Evolutionary conservation across 1,140 invertebrate genomes (phyloP), one percentile per base, ranked within the genome.

Genomic region (Hydropsyche tenuis): DNA sequence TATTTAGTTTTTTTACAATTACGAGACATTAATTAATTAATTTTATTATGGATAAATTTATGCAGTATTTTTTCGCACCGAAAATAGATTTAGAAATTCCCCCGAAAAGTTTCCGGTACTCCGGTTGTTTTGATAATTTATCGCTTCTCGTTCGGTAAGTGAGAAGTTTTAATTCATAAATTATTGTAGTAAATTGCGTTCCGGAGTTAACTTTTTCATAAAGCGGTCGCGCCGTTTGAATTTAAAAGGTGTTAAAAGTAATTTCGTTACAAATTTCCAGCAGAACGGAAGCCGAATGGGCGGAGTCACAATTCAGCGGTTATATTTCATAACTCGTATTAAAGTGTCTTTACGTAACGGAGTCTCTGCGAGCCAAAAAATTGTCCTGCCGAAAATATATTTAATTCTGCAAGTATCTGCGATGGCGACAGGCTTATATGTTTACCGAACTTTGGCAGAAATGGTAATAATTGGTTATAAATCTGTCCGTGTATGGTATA

Each of bases 281-380:
- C 56, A 60, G 22, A 56, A 23, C 18, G 56, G 56, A 14, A 25
- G 23, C 30, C 7, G n/a, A 1, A 20, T 18, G 43, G 23, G 12
- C 11, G 22, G 7, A 5, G 42, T 68, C 42, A 22, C 63, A 12
- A 18, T 68, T 9, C 23, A 14, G 16, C 43, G 4, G 43, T 68
- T 68, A 68, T 68, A 48, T 68, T 68, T 68, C 45, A 68, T 48
- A 68, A 43, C 20, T 48, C 42, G 45, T 68, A 68, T 68, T 66
- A 66, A 66, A 66, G 63, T 37, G 63, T 66, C 30, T 42, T 66
- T 42, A 22, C 60, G 42, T 66, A 66, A 66, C 30, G 37, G 20
- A 37, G 63, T 66, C 63, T 66, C 7, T 11, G 12, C 60, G 48
- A 53, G 48, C 48, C 48, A 53, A 53, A 60, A 25, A 60, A 60